Evolutionary conservation across 1,140 invertebrate species (phyloP).

Genomic region (Fopius arisanus): DNA sequence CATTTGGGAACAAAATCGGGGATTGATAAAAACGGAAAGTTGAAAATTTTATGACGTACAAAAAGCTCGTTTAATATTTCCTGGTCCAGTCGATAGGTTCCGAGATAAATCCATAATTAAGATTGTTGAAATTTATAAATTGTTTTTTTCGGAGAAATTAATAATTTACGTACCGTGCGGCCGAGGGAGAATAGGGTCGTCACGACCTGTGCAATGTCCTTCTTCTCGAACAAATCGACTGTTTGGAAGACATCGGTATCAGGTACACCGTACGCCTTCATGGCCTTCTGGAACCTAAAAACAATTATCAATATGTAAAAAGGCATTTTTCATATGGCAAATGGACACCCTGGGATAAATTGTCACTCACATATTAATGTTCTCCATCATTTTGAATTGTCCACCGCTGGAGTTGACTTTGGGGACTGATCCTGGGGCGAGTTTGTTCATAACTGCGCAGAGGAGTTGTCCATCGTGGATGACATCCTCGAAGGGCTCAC

Average conservation of each 20-base stretch:
- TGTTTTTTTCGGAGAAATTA: neutral
- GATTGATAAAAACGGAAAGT: too few relatives aligned
- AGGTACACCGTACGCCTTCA: constrained; percentile 85
- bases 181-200: constrained; percentile 88
- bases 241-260: constrained; percentile 94
- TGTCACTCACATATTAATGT: constrained; percentile 80
- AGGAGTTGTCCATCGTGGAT: constrained; percentile 83
- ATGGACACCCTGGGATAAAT: neutral
- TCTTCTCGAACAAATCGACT: constrained; percentile 91
- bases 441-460: constrained; percentile 86
- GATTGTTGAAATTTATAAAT: too few relatives aligned
- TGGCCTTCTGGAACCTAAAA: constrained; percentile 85
- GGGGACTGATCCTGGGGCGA: constrained; percentile 81
- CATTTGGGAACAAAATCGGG: too few relatives aligned
- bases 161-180: constrained; percentile 73
- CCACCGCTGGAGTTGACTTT: constrained; percentile 87
- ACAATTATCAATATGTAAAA: neutral
- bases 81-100: too few relatives aligned
- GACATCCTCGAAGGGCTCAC: constrained; percentile 76
- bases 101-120: too few relatives aligned
- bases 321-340: neutral
- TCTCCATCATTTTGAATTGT: constrained; percentile 96
- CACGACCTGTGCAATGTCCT: constrained; percentile 90
- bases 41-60: too few relatives aligned
- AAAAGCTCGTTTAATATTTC: too few relatives aligned